Evolutionary conservation across 1,140 invertebrate genomes (phyloP).

Genomic region (Monomorium pharaonis): DNA sequence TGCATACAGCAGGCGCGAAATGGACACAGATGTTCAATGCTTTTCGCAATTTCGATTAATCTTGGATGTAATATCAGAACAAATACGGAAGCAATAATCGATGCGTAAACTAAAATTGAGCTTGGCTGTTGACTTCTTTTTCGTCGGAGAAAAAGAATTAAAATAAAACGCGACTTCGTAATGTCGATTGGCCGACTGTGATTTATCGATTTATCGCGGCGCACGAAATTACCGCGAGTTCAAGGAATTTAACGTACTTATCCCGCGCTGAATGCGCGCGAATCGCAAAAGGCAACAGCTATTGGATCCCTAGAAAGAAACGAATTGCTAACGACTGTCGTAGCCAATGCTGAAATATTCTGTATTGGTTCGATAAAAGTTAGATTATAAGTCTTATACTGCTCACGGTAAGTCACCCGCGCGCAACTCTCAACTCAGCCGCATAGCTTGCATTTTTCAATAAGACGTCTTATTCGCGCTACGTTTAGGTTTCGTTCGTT

Average conservation of each 20-base stretch:
- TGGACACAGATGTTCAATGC: conserved; percentile 10
- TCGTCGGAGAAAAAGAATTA: conserved; percentile 12
- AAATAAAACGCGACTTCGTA: conserved; percentile 18
- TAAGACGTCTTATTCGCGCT: conserved; percentile 19
- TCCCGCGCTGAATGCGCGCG: background rate
- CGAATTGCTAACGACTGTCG: conserved; percentile 45
- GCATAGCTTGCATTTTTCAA: conserved; percentile 7
- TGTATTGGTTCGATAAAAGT: conserved; percentile 37
- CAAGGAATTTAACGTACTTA: conserved; percentile 46
- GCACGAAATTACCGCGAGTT: conserved; percentile 8
- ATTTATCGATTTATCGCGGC: conserved; percentile 32
- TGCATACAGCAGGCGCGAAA: background rate
- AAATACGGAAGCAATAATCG: conserved; percentile 9
- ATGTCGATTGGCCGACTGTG: conserved; percentile 18
- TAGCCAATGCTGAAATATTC: conserved; percentile 44
- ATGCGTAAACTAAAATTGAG: background rate
- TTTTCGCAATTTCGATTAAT: conserved; percentile 29
- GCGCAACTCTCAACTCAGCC: background rate
- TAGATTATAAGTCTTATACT: conserved; percentile 32
- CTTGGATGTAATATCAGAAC: background rate
- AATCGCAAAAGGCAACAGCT: conserved; percentile 33
- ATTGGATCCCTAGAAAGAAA: conserved; percentile 17
- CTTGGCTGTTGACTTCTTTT: conserved; percentile 8
- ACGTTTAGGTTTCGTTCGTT: conserved; percentile 13
- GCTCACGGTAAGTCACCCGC: background rate